Conservation (phyloP, 2,113 vertebrate species). For the Rhagologus leucostigma region DNA sequence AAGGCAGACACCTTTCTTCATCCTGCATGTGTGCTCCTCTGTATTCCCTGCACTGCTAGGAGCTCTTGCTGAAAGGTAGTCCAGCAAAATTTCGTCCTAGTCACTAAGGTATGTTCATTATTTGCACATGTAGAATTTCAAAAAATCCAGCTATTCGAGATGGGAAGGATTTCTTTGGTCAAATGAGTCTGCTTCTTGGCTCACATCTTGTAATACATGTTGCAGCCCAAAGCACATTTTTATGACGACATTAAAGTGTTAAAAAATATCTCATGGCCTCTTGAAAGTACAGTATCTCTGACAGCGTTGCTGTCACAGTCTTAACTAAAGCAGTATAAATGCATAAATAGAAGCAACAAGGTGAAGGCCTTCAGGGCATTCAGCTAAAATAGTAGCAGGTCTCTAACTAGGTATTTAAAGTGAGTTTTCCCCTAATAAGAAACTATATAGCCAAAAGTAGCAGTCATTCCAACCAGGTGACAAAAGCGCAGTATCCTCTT, state of each 20-base stretch:
- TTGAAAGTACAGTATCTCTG: slow-evolving; percentile 18
- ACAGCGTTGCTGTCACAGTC: neutral
- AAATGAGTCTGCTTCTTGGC: slow-evolving; percentile 42
- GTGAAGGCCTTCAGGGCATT: slow-evolving; percentile 1
- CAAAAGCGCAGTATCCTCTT: neutral
- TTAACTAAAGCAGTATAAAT: slow-evolving; percentile 60
- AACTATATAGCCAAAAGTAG: neutral
- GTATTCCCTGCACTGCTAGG: neutral
- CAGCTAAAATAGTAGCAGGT: neutral
- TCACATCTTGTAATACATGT: slow-evolving; percentile 53
- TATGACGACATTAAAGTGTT: slow-evolving; percentile 32
- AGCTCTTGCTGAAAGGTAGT: neutral
- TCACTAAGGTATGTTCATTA: neutral
- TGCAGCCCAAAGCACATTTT: slow-evolving; percentile 60
- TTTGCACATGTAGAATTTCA: neutral
- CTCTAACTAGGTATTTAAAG: neutral
- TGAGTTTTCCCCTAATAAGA: neutral
- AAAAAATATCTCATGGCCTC: neutral
- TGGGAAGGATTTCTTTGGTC: slow-evolving; percentile 30
- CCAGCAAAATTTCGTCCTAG: neutral
- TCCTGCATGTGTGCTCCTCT: neutral
- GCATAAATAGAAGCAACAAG: slow-evolving; percentile 15
- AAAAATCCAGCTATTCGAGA: neutral
- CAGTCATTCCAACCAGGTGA: neutral
- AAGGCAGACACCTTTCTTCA: neutral